Conservation (phyloP, 2,797 vertebrate genomes). For the Neoniphon sammara region DNA sequence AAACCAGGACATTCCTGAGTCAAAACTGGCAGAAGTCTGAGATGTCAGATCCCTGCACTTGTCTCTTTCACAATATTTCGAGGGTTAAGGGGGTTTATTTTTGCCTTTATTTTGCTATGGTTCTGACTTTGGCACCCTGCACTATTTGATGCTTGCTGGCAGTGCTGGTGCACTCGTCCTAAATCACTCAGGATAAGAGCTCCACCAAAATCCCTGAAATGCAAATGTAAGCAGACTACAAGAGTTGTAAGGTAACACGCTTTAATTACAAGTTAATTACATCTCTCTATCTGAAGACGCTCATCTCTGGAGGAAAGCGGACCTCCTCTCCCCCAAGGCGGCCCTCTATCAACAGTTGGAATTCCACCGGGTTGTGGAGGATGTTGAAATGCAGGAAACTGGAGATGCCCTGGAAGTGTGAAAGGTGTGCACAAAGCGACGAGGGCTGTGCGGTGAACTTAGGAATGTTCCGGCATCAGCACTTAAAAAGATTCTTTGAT, state of each 20-base stretch:
- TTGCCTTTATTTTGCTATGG: too few relatives aligned
- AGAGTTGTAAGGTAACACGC: conserved; percentile 12
- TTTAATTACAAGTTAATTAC: conserved; percentile 15
- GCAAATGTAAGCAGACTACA: not conserved
- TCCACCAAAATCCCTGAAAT: too few relatives aligned
- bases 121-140: too few relatives aligned
- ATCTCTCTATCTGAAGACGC: conserved; percentile 14
- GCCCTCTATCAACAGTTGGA: conserved; percentile 61
- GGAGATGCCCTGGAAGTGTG: conserved; percentile 63
- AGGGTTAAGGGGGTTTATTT: too few relatives aligned
- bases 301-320: not conserved
- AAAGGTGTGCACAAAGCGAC: conserved; percentile 48
- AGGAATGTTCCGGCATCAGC: conserved; percentile 65
- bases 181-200: too few relatives aligned
- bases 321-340: conserved; percentile 36
- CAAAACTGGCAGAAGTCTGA: too few relatives aligned
- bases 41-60: too few relatives aligned
- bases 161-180: too few relatives aligned
- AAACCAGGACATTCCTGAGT: too few relatives aligned
- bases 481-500: conserved; percentile 58
- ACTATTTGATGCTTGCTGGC: too few relatives aligned
- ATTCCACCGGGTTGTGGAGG: conserved; percentile 53
- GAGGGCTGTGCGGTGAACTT: conserved; percentile 33
- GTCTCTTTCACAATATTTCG: too few relatives aligned
- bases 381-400: conserved; percentile 58